A percentile compares a stretch with the other conserved stretches of the same genome.
Evolutionary conservation across 2,797 vertebrate genomes (phyloP).

Genomic region (Amphiprion clarkii): DNA sequence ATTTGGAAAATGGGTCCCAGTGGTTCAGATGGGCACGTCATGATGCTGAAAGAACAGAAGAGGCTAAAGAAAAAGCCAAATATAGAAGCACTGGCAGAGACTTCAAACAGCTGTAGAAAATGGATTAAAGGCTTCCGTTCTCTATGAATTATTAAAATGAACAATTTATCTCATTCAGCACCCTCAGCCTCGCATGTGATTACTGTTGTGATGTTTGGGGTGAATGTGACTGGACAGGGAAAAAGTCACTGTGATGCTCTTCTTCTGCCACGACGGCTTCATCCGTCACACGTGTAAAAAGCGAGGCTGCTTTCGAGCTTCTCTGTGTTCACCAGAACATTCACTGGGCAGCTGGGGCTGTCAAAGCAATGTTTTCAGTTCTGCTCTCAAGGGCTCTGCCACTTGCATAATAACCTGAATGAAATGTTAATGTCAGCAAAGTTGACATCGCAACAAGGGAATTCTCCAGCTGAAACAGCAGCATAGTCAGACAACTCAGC

Average conservation of each 20-base stretch:
- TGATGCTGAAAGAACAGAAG: not conserved
- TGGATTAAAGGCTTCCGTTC: constrained; percentile 8
- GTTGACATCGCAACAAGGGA: constrained; percentile 50
- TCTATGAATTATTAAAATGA: constrained; percentile 35
- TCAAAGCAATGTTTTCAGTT: constrained; percentile 62
- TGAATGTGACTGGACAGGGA: not conserved
- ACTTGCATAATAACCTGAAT: constrained; percentile 67
- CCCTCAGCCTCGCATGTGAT: not conserved
- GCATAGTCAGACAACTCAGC: not conserved
- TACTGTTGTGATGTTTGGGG: not conserved
- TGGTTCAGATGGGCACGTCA: not conserved
- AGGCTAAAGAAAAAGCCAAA: not conserved
- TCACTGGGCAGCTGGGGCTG: constrained; percentile 57
- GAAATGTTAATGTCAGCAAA: constrained; percentile 73
- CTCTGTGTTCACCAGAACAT: not conserved
- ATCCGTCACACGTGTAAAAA: constrained; percentile 30
- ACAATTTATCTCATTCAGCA: not conserved
- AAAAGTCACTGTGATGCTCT: not conserved
- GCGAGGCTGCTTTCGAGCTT: not conserved
- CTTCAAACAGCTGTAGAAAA: not conserved
- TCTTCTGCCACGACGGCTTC: constrained; percentile 20
- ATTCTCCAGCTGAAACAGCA: constrained; percentile 20
- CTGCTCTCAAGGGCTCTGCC: constrained; percentile 44
- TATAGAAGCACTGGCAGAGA: not conserved
- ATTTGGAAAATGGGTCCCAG: not conserved